A percentile compares a stretch with the other conserved stretches of the same genome.
These are phyloP conservation scores for Perca flavescens DNA, from an alignment of 2,113 vertebrate species.

Conservation along the genomic window DNA sequence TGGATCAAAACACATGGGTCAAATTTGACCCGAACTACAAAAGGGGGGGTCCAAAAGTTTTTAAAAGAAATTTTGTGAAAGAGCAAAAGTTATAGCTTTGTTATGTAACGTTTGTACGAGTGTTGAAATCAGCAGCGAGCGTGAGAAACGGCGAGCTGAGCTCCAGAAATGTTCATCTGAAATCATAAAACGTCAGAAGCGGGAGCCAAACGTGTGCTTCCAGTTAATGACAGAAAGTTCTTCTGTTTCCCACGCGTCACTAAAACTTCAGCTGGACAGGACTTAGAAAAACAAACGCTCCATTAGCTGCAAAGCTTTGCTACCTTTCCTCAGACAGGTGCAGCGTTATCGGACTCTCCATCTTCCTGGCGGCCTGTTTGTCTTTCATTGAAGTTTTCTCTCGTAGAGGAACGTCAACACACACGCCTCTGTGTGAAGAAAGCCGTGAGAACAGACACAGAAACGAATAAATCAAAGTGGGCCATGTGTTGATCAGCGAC, in stretches of 20 bases:
- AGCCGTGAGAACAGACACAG: slow-evolving; percentile 33
- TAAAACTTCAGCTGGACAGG: neutral
- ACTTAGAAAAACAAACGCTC: slow-evolving; percentile 48
- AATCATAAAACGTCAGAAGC: neutral
- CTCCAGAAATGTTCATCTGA: slow-evolving; percentile 34
- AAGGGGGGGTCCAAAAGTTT: too few species aligned
- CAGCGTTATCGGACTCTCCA: slow-evolving; percentile 30
- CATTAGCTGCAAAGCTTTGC: slow-evolving; percentile 25
- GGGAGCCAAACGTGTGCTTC: slow-evolving; percentile 52
- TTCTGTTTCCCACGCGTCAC: slow-evolving; percentile 37
- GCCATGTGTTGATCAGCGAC: neutral
- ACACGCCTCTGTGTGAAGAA: slow-evolving; percentile 13
- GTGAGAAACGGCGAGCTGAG: slow-evolving; percentile 5
- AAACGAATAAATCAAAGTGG: neutral
- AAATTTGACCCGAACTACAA: too few species aligned
- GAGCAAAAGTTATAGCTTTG: neutral
- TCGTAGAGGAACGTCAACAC: neutral
- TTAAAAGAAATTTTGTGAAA: too few species aligned
- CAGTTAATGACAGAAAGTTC: slow-evolving; percentile 39
- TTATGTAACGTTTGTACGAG: slow-evolving; percentile 16
- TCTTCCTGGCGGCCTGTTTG: slow-evolving; percentile 37
- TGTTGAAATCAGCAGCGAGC: slow-evolving; percentile 22
- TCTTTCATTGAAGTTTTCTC: slow-evolving; percentile 21
- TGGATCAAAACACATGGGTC: too few species aligned
- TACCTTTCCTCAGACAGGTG: slow-evolving; percentile 47